phyloP scores from a whole-genome alignment of 2,888 invertebrate species.

The Melinaea menophilus region DNA sequence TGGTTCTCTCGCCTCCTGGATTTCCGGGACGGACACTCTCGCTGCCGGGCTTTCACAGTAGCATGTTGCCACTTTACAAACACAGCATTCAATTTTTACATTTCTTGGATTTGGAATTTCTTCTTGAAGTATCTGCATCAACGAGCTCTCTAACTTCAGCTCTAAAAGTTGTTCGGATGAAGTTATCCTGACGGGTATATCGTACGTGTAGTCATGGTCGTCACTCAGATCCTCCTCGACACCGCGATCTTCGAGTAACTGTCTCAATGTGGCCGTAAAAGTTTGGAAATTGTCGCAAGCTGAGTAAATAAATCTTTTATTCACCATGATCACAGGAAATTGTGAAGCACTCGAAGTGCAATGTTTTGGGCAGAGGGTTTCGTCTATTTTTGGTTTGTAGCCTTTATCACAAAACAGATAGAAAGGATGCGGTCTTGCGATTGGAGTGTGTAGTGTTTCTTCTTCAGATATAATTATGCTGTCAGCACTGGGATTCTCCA shows the following conservation, averaged over 20 bases:
- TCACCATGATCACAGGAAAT: conserved; percentile 60
- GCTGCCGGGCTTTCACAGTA: conserved; percentile 38
- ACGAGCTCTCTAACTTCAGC: conserved; percentile 57
- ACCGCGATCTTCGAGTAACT: conserved; percentile 48
- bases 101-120: conserved; percentile 50
- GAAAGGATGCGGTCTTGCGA: conserved; percentile 55
- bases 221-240: conserved; percentile 50
- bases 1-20: conserved; percentile 18
- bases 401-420: conserved; percentile 59
- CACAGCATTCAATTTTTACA: conserved; percentile 44
- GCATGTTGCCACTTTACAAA: conserved; percentile 52
- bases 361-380: conserved; percentile 54
- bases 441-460: conserved; percentile 42
- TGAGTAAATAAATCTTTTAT: conserved; percentile 60
- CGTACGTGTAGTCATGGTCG: conserved; percentile 46
- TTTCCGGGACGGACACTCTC: conserved; percentile 9
- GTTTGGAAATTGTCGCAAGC: conserved; percentile 61
- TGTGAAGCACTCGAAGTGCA: conserved; percentile 55
- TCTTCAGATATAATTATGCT: conserved; percentile 54
- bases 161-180: conserved; percentile 46
- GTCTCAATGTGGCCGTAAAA: conserved; percentile 53
- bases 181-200: conserved; percentile 51
- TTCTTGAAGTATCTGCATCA: conserved; percentile 59
- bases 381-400: conserved; percentile 48
- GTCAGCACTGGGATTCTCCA: conserved; percentile 50